Evolutionary conservation across 1,140 invertebrate genomes (phyloP), one percentile per base, ranked within the genome.

Genomic region (Dendroctonus ponderosae): DNA sequence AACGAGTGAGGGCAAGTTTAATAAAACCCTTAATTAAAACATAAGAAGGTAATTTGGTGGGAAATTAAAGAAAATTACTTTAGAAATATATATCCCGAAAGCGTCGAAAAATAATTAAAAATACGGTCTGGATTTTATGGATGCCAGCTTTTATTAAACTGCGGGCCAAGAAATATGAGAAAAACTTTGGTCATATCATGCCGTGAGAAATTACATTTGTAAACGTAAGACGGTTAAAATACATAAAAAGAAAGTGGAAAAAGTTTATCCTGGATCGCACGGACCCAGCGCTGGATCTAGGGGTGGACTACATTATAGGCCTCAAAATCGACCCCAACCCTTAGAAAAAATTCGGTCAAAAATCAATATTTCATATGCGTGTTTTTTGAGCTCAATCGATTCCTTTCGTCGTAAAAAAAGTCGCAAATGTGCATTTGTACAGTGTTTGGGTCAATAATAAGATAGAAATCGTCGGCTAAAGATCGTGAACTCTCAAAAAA

Each of bases 51-150:
- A 63, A 63, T 63, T 63, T 63, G 41, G 62, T 63, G 49, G 62
- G 48, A 63, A 63, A 63, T 63, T 63, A 63, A 63, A 63, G 62
- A 63, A 63, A 63, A 63, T 63, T 63, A 63, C 62, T 63, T 63
- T 63, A 50, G 41, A 63, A 63, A 63, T 51, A 63, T 63, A 63
- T 63, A 63, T 54, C 62, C 62, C 51, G 62, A 51, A 49, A 51
- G 62, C 62, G 62, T 63, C 62, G 62, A 65, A 65, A 65, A 65
- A 65, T 65, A 65, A 65, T 65, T 65, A 65, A 65, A 65, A 65
- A 65, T 65, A 65, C 62, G 62, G 62, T 12, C 50, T 43, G 62
- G 62, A 63, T 63, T 63, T 63, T 63, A 63, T 63, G 62, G 62
- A 48, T 62, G 62, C 51, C 62, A 54, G 62, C 62, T 63, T 63